A percentile compares a stretch with the other conserved stretches of the same genome.
Conservation (phyloP, 92 coral and sea anemone genomes). For the Micromussa lordhowensis region DNA sequence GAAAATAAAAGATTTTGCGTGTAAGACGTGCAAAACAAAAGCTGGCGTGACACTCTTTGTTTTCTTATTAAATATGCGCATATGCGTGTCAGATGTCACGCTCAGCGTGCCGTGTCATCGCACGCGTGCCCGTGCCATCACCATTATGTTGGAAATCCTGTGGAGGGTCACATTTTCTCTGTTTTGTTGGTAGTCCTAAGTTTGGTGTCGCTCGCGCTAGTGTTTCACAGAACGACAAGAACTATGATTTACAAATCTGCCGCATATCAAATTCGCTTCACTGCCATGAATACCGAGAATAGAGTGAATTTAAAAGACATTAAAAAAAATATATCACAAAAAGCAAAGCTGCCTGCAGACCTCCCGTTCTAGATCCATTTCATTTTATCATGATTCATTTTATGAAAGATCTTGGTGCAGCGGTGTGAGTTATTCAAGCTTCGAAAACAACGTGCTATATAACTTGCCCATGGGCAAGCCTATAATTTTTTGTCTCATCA, state of each 20-base stretch:
- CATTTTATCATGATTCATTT: conserved; percentile 14
- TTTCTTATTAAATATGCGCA: no score
- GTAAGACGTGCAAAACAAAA: no score
- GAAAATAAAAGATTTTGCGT: no score
- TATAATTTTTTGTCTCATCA: no score
- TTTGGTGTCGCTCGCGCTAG: background rate
- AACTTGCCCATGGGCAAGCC: no score
- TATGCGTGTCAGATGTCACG: no score
- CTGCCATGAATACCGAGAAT: background rate
- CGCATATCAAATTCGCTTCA: background rate
- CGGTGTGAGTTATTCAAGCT: conserved; percentile 29
- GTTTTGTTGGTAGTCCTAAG: background rate
- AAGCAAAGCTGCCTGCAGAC: conserved; percentile 19
- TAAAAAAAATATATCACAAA: background rate
- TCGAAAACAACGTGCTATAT: conserved; percentile 33
- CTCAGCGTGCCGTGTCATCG: no score
- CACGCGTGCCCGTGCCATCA: no score
- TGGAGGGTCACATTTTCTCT: background rate
- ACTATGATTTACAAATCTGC: background rate
- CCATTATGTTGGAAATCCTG: no score
- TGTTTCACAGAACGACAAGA: background rate
- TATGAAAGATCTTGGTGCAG: conserved; percentile 30
- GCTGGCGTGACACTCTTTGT: no score
- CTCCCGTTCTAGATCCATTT: conserved; percentile 30
- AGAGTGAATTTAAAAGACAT: background rate